phyloP scores from a whole-genome alignment of 2,113 vertebrate species.

The Gambusia affinis region DNA sequence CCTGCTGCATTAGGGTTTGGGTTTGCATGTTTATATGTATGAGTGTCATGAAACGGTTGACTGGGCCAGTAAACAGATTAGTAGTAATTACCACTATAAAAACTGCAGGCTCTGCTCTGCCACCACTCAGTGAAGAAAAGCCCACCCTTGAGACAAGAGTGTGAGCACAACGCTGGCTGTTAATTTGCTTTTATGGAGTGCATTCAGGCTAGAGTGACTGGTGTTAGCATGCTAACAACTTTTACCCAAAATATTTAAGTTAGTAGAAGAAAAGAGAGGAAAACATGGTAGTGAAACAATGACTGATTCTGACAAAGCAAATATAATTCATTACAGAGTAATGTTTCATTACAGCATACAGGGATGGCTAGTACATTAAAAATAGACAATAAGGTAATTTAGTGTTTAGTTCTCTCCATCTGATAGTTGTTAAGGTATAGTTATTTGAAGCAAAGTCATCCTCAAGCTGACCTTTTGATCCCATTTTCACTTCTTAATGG shows the following conservation, averaged over 20 bases:
- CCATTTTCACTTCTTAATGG: neutral
- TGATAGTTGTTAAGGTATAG: neutral
- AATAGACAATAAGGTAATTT: neutral
- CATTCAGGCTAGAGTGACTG: neutral
- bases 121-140: slow-evolving; percentile 45
- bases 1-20: slow-evolving; percentile 1
- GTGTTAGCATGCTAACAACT: neutral
- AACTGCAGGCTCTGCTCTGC: slow-evolving; percentile 47
- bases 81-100: slow-evolving; percentile 62
- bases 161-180: slow-evolving; percentile 81
- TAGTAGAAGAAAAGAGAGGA: neutral
- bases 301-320: no score
- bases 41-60: slow-evolving; percentile 31
- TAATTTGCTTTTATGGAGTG: slow-evolving; percentile 79
- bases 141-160: slow-evolving; percentile 80
- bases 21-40: slow-evolving; percentile 29
- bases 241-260: no score
- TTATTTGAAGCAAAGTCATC: neutral
- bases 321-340: neutral
- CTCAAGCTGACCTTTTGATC: neutral
- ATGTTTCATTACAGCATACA: slow-evolving; percentile 5
- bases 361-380: neutral
- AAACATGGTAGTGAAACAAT: neutral
- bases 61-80: slow-evolving; percentile 46
- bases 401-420: neutral